phyloP scores from a whole-genome alignment of 2,797 vertebrate species.

The Esox masquinongy region DNA sequence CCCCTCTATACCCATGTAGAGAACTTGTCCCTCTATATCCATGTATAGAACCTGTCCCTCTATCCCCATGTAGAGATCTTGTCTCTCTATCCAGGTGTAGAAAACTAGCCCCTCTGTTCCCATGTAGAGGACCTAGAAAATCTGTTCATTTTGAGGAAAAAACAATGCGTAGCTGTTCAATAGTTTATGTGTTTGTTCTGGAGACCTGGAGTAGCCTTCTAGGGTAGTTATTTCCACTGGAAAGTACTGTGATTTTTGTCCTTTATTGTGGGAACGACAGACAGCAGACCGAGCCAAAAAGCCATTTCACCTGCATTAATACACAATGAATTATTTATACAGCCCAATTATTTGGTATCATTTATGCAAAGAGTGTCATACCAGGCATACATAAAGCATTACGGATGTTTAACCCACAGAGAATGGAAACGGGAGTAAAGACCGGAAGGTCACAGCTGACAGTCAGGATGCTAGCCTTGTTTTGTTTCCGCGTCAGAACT shows the following conservation, averaged over 20 bases:
- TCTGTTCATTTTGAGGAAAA: too few relatives aligned
- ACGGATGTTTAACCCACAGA: slow-evolving; percentile 90
- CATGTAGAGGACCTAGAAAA: too few relatives aligned
- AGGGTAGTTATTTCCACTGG: slow-evolving; percentile 60
- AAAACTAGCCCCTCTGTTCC: too few relatives aligned
- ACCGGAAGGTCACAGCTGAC: slow-evolving; percentile 79
- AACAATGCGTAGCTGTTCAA: background rate
- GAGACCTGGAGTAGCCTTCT: slow-evolving; percentile 37
- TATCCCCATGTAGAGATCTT: too few relatives aligned
- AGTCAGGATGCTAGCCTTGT: slow-evolving; percentile 57
- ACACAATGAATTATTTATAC: slow-evolving; percentile 99
- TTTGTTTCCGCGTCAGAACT: slow-evolving; percentile 23
- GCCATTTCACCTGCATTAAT: slow-evolving; percentile 97
- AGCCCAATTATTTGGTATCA: slow-evolving; percentile 99
- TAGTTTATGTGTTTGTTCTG: background rate
- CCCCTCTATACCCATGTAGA: too few relatives aligned
- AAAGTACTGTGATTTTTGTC: slow-evolving; percentile 73
- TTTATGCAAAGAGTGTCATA: slow-evolving; percentile 98
- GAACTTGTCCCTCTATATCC: too few relatives aligned
- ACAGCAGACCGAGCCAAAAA: slow-evolving; percentile 83
- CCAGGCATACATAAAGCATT: slow-evolving; percentile 98
- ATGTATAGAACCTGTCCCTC: too few relatives aligned
- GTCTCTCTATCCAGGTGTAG: too few relatives aligned
- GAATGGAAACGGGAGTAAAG: slow-evolving; percentile 78
- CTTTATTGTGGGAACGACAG: slow-evolving; percentile 82